Base-by-base conservation (phyloP, 2,113 vertebrate species). In the Artemisiospiza belli region DNA sequence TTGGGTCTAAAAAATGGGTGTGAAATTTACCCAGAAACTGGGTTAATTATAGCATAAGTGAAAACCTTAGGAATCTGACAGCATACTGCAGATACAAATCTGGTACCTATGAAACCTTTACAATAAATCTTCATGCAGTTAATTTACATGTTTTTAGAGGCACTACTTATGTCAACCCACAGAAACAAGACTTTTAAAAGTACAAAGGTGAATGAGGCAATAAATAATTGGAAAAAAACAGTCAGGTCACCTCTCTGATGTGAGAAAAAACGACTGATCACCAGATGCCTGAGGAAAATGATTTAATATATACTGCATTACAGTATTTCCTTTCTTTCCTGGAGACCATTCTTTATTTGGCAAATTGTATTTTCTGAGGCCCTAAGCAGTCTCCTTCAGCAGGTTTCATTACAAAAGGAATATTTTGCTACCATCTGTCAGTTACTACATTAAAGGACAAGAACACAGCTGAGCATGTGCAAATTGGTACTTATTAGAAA, bases 401-500 rank as follows among this genome's bases (percentile, higher is more conserved):
- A 91, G 58, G 51, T 93, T 96, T 95, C 83, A 89, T 89, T 94
- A 90, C 41, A 93, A 86, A 93, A 90, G 52, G 83, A 87, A 37
- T 96, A 92, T 95, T 96, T 92, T 90, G 41, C 54, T 75, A 93
- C 93, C 96, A 95, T 94, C 96, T 97, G 95, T 75, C 95, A 94
- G 76, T 90, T 92, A 83, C 68, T 88, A 57, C 76, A 92, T 59
- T 77, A 78, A 78, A 93, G 76, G 46, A 87, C 76, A 87, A 72
- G 88, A 93, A 77, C 39, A 70, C 10, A 81, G 76, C 68, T 27
- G 57, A 94, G 87, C 68, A 74, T 77, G 79, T 89, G 85, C 68
- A 86, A 81, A 63, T 24, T 27, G 68, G n/a, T n/a, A n/a, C 37
- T 90, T 83, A 67, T 31, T 90, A 93, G 82, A 69, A 92, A 52